Evolutionary conservation across 2,888 invertebrate species (phyloP).

Genomic region (Notodonta dromedarius): DNA sequence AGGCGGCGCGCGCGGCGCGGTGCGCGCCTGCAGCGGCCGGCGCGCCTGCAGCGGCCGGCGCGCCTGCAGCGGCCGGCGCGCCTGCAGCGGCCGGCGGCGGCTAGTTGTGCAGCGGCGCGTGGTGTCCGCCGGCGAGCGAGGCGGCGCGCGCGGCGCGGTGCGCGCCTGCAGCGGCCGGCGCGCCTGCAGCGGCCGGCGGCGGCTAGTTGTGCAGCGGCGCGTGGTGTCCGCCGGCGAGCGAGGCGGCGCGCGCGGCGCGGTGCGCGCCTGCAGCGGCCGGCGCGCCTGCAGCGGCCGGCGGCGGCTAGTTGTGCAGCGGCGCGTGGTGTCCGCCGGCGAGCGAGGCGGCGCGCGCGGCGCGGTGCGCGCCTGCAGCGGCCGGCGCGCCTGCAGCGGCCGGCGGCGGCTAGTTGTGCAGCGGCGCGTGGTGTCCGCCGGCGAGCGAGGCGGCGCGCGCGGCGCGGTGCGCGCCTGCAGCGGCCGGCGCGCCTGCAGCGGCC

Average conservation of each 20-base stretch:
- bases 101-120: conserved; percentile 93
- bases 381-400: conserved; percentile 90
- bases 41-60: background rate
- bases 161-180: conserved; percentile 93
- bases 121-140: background rate
- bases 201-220: conserved; percentile 92
- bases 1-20: conserved; percentile 91
- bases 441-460: conserved; percentile 42
- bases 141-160: conserved; percentile 77
- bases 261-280: conserved; percentile 93
- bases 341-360: conserved; percentile 54
- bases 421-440: conserved; percentile 83
- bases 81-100: conserved; percentile 94
- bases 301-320: conserved; percentile 92
- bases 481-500: too few species aligned
- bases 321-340: conserved; percentile 79
- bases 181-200: conserved; percentile 95
- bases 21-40: conserved; percentile 93
- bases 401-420: conserved; percentile 94
- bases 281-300: conserved; percentile 93
- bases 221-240: conserved; percentile 66
- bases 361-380: conserved; percentile 94
- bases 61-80: conserved; percentile 80
- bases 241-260: conserved; percentile 71
- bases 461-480: conserved; percentile 92